Evolutionary conservation across 2,797 vertebrate species (phyloP).

Genomic region (Melanotaenia nigrans): DNA sequence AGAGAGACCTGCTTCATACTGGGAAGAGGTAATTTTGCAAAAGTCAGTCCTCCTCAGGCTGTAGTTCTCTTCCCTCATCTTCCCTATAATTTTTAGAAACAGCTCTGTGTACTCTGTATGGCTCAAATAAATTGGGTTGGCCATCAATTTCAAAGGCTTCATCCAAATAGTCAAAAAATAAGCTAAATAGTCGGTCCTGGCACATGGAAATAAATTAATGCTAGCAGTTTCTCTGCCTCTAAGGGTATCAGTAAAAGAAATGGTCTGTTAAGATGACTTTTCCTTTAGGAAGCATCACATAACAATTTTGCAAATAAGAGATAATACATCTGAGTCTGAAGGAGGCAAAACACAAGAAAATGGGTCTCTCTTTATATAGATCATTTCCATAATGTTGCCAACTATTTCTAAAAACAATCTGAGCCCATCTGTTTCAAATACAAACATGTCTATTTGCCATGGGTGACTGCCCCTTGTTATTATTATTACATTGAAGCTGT

Average conservation of each 20-base stretch:
- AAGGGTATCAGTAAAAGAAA: conserved; percentile 1
- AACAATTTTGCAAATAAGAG: neutral
- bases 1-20: conserved; percentile 7
- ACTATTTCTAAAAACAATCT: conserved; percentile 7
- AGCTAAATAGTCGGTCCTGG: neutral
- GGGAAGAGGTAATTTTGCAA: conserved; percentile 7
- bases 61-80: conserved; percentile 5
- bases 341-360: conserved; percentile 6
- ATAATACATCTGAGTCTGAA: neutral
- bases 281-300: neutral
- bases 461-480: conserved; percentile 20
- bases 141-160: neutral
- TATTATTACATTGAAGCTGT: conserved; percentile 20
- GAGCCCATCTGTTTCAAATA: conserved; percentile 7
- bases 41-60: conserved; percentile 5
- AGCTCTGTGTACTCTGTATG: neutral
- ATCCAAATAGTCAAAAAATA: neutral
- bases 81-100: conserved; percentile 7
- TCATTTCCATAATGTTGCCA: conserved; percentile 16
- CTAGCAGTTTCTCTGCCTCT: neutral
- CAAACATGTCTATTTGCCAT: conserved; percentile 15
- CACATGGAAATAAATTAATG: neutral
- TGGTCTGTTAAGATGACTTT: neutral
- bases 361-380: neutral
- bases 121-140: neutral